Evolutionary conservation across 2,113 vertebrate species (phyloP).

Genomic region (Bombycilla garrulus): DNA sequence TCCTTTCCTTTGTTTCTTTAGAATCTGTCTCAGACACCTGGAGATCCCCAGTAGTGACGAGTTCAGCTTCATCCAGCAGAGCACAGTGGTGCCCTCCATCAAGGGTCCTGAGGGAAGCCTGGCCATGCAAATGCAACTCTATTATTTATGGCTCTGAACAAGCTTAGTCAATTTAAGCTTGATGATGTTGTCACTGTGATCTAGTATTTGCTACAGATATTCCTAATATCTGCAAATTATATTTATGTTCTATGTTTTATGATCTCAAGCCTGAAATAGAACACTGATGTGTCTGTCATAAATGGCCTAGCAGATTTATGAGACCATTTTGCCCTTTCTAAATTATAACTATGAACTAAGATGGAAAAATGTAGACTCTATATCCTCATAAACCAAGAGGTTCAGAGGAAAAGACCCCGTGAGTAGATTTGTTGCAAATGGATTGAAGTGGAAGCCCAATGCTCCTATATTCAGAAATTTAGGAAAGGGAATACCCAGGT

Average conservation of each 20-base stretch:
- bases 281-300: background rate
- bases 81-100: background rate
- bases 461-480: background rate
- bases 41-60: background rate
- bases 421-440: background rate
- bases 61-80: background rate
- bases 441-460: background rate
- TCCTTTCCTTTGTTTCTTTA: background rate
- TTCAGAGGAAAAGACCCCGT: background rate
- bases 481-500: background rate
- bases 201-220: background rate
- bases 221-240: background rate
- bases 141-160: background rate
- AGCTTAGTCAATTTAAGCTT: background rate
- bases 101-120: background rate
- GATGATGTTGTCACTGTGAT: background rate
- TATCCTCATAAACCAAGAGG: background rate
- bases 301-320: background rate
- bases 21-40: background rate
- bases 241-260: background rate
- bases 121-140: background rate
- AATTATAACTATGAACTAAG: background rate
- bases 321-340: background rate
- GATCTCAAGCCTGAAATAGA: background rate
- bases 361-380: background rate